Evolutionary conservation across 1,140 invertebrate species (phyloP).

Genomic region (Holcopasites calliopsidis): DNA sequence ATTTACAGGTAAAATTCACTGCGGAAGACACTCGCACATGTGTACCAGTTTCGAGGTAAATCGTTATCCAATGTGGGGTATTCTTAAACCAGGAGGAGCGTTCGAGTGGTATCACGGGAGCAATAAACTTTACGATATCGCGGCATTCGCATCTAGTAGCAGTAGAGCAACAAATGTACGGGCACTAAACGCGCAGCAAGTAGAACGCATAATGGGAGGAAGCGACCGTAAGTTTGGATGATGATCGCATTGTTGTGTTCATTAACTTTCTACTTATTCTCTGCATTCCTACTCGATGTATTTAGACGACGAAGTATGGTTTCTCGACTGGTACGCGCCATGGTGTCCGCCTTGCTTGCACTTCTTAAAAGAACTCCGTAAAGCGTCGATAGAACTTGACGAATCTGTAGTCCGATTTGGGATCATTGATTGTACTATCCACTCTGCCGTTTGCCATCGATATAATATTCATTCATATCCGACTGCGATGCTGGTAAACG

Average conservation of each 20-base stretch:
- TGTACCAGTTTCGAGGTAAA: constrained; percentile 81
- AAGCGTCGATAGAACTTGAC: constrained; percentile 82
- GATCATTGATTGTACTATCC: constrained; percentile 82
- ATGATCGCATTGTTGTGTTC: constrained; percentile 3
- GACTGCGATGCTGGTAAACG: constrained; percentile 87
- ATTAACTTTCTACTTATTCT: too few species aligned
- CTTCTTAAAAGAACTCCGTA: constrained; percentile 86
- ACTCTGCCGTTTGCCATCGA: constrained; percentile 80
- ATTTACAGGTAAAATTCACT: constrained; percentile 82
- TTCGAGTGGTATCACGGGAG: constrained; percentile 87
- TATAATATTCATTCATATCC: constrained; percentile 87
- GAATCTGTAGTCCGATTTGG: constrained; percentile 83
- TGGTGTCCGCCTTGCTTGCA: constrained; percentile 92
- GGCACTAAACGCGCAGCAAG: constrained; percentile 83
- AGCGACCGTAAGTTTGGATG: constrained; percentile 66
- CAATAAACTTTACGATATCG: constrained; percentile 83
- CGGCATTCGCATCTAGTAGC: constrained; percentile 85
- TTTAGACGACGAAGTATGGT: constrained; percentile 81
- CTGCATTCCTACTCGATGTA: too few species aligned
- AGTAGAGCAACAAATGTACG: constrained; percentile 83
- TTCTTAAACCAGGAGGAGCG: constrained; percentile 86
- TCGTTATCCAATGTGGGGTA: constrained; percentile 86
- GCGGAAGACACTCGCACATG: constrained; percentile 78
- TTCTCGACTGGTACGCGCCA: constrained; percentile 91
- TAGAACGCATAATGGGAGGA: constrained; percentile 78